Conservation (phyloP, 2,888 invertebrate species). For the Matsumyia berberina region DNA sequence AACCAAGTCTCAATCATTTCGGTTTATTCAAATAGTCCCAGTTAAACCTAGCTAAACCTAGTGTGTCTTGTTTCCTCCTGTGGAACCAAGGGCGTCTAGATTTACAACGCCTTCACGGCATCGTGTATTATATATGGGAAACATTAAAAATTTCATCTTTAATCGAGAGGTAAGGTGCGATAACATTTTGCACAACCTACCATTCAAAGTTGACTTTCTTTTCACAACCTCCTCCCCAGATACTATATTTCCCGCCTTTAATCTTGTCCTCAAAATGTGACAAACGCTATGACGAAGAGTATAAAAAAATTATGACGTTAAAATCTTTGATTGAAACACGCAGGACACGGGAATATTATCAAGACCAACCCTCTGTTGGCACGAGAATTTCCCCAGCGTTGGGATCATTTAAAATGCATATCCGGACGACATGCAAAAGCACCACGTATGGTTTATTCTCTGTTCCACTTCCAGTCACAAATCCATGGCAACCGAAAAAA, state of each 20-base stretch:
- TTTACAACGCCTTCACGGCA: too few relatives aligned
- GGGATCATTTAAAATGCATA: constrained; percentile 69
- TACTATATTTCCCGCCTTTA: background rate
- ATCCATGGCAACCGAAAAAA: constrained; percentile 55
- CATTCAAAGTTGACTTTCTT: background rate
- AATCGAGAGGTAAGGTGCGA: too few relatives aligned
- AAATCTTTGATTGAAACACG: background rate
- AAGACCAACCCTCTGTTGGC: background rate
- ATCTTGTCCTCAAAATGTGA: background rate
- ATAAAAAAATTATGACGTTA: constrained; percentile 24
- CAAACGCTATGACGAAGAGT: background rate
- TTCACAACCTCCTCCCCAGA: background rate
- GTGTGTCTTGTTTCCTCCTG: too few relatives aligned
- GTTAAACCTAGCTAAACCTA: too few relatives aligned
- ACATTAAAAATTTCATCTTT: too few relatives aligned
- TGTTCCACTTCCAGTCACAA: constrained; percentile 36
- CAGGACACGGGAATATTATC: constrained; percentile 22
- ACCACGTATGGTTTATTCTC: constrained; percentile 23
- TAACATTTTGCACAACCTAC: too few relatives aligned
- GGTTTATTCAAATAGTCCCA: too few relatives aligned
- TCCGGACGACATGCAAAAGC: constrained; percentile 11
- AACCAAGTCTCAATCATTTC: too few relatives aligned
- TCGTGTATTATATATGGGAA: too few relatives aligned
- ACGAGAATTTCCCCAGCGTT: constrained; percentile 37
- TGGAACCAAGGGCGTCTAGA: too few relatives aligned